These are phyloP conservation scores for Triplophysa tibetana DNA, from an alignment of 2,113 vertebrate species.

Conservation along the genomic window DNA sequence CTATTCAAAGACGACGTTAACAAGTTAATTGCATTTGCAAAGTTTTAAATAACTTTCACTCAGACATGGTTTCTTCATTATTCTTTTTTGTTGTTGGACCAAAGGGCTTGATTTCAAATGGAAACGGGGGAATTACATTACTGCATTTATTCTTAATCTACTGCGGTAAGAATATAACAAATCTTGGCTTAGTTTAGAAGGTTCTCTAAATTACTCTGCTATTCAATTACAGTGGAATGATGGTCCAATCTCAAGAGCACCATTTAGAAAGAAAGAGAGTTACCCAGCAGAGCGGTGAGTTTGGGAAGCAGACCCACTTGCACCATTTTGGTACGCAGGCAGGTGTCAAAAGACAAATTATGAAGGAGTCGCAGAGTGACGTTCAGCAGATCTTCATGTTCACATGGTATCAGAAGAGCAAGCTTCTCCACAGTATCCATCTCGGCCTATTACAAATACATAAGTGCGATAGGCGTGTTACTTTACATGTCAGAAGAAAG, in stretches of 20 bases:
- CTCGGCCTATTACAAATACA: conserved; percentile 77
- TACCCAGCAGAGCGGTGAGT: conserved; percentile 86
- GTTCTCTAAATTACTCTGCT: neutral
- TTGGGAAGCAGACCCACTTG: conserved; percentile 88
- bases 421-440: conserved; percentile 86
- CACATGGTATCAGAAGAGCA: conserved; percentile 84
- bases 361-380: conserved; percentile 86
- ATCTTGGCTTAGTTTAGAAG: neutral
- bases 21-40: neutral
- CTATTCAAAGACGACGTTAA: neutral
- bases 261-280: neutral
- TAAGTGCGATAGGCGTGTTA: conserved; percentile 21
- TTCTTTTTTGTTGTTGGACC: neutral
- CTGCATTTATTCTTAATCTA: neutral
- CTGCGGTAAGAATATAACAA: neutral
- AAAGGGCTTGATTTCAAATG: neutral
- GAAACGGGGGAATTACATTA: neutral
- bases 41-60: neutral
- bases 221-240: neutral
- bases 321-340: conserved; percentile 90
- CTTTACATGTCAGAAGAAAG: neutral
- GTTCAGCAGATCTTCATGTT: conserved; percentile 85
- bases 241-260: neutral
- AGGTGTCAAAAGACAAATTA: conserved; percentile 91
- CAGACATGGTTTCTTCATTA: neutral